phyloP scores from a whole-genome alignment of 2,888 invertebrate species.

The Hydrotaea cyrtoneurina region DNA sequence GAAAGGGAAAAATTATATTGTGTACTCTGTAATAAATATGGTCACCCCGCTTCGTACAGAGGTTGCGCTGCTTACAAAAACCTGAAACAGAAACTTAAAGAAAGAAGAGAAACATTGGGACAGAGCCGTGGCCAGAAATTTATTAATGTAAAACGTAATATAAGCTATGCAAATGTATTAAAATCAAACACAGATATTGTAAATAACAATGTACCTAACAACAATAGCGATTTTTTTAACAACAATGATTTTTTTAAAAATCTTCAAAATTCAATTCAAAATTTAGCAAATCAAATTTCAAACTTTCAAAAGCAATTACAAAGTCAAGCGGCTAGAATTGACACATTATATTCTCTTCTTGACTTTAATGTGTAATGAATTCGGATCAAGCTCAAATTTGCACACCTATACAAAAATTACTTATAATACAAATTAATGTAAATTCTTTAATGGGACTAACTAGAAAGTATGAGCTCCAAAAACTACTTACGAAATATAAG shows the following conservation, averaged over 20 bases:
- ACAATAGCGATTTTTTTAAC: constrained; percentile 11
- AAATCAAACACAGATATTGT: constrained; percentile 2
- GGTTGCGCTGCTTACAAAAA: constrained; percentile 40
- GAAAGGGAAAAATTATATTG: constrained; percentile 24
- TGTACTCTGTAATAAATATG: too few species aligned
- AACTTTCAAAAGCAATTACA: constrained; percentile 38
- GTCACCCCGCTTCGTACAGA: background rate
- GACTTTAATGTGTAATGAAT: constrained; percentile 8
- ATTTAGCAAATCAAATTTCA: constrained; percentile 22
- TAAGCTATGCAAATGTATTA: constrained; percentile 24
- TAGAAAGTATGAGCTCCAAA: constrained; percentile 29
- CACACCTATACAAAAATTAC: constrained; percentile 23
- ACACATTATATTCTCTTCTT: constrained; percentile 21
- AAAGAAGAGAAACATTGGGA: constrained; percentile 29
- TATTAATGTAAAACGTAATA: constrained; percentile 28
- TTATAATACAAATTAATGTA: constrained; percentile 12
- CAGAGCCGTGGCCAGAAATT: constrained; percentile 32
- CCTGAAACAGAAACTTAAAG: constrained; percentile 30
- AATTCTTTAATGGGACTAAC: constrained; percentile 4
- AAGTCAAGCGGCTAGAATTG: constrained; percentile 35
- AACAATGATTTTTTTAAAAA: constrained; percentile 10
- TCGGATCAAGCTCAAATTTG: background rate
- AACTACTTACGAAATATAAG: constrained; percentile 18
- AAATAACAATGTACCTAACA: background rate
- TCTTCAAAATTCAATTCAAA: constrained; percentile 37